phyloP scores from a whole-genome alignment of 2,888 invertebrate species.

The Lepeophtheirus nordmannii region DNA sequence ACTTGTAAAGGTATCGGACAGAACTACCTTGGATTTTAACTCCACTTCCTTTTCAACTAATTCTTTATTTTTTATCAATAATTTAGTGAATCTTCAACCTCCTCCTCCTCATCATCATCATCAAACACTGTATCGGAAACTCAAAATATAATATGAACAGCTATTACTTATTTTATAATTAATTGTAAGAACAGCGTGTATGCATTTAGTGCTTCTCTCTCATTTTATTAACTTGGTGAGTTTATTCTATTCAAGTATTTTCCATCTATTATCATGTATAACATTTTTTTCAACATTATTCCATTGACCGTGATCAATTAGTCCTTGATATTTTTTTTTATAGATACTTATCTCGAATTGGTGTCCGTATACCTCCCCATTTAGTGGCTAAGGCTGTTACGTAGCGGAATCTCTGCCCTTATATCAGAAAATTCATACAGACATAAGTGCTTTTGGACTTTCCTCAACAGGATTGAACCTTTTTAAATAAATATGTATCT shows the following conservation, averaged over 20 bases:
- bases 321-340: not conserved
- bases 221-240: not conserved
- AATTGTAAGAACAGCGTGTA: no score
- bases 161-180: not conserved
- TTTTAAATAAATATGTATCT: no score
- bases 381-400: slow-evolving; percentile 1
- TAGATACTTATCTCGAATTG: slow-evolving; percentile 19
- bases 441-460: not conserved
- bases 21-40: no score
- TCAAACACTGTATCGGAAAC: no score
- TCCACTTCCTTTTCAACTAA: no score
- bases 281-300: not conserved
- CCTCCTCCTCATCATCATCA: no score
- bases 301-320: no score
- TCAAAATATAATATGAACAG: not conserved
- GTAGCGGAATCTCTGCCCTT: not conserved
- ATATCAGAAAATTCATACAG: not conserved
- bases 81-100: no score
- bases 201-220: no score
- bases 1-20: no score
- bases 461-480: no score
- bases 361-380: slow-evolving; percentile 18
- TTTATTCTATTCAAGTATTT: not conserved
- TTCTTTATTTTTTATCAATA: no score
- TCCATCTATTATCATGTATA: not conserved